Evolutionary conservation across 2,113 vertebrate genomes (phyloP), one percentile per base, ranked within the genome.

Genomic region (Corvus hawaiiensis): DNA sequence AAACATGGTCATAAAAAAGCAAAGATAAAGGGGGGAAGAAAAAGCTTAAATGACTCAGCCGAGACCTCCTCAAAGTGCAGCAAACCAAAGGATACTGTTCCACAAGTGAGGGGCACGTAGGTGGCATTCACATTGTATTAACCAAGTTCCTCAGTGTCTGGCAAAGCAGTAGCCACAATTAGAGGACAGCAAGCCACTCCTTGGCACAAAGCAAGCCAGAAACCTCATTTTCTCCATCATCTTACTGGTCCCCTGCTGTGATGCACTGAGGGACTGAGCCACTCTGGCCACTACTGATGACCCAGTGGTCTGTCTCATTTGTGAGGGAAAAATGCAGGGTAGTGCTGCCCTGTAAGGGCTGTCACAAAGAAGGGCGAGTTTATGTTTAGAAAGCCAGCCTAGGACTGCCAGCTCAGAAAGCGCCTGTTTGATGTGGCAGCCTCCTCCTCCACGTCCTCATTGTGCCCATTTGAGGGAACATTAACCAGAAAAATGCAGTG

Each of bases 351-450:
- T 76, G 12, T 52, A 58, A 82, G n/a, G 15, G 41, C 71, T 80
- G 85, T 74, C 67, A 67, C 83, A 90, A 71, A 78, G 90, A 74
- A 55, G 27, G 39, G 83, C 24, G 33, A 86, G 68, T 67, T 79
- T 87, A 67, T 92, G 89, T 97, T 95, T 95, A 84, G 92, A 93
- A 84, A 92, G 83, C 62, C 86, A 64, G 66, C 59, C 46, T 14
- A 33, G 75, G 72, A 37, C 76, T 94, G 94, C 93, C 96, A 97
- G 89, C 96, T 97, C 94, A 97, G 93, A 95, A 74, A 75, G 68
- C 10, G 6, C 12, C 21, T 27, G 43, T 84, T 92, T 96, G 86
- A 96, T 96, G 95, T 92, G 91, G 83, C 73, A 94, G 5, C 20
- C 44, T 90, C 58, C 86, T 91, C 69, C 35, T 43, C 44, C 76